Conservation (phyloP, 2,888 invertebrate species). For the Parascotia fuliginaria region DNA sequence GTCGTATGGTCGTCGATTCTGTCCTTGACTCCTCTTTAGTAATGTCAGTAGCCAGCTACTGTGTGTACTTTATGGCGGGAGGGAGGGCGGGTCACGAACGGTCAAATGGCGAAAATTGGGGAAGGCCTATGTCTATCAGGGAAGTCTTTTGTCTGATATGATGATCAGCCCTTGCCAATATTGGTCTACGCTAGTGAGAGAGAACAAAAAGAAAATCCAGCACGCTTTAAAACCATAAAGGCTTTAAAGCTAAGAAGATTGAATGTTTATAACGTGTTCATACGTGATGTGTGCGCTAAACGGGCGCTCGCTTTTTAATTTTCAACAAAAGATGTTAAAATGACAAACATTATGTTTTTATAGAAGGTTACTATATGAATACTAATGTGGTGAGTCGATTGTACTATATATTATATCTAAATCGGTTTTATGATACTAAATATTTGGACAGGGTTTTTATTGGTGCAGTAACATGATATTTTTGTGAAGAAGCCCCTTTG, state of each 20-base stretch:
- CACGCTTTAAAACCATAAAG: not conserved
- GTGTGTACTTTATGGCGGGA: no score
- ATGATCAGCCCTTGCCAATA: no score
- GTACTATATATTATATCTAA: conserved; percentile 81
- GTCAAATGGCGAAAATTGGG: no score
- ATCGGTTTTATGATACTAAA: conserved; percentile 83
- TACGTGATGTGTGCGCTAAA: conserved; percentile 76
- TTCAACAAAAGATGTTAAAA: conserved; percentile 79
- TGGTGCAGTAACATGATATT: conserved; percentile 81
- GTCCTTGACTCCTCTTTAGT: no score
- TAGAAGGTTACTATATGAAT: conserved; percentile 73
- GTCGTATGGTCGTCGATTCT: no score
- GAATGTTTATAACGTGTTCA: conserved; percentile 71
- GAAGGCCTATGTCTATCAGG: no score
- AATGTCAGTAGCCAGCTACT: no score
- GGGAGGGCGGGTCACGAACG: no score
- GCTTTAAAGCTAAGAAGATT: not conserved
- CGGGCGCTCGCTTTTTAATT: conserved; percentile 74
- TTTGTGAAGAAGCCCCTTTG: conserved; percentile 69
- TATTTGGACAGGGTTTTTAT: conserved; percentile 84
- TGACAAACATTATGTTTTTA: conserved; percentile 78
- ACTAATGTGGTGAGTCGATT: conserved; percentile 78
- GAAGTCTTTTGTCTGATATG: no score
- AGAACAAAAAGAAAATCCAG: not conserved
- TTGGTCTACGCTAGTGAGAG: not conserved